phyloP scores from a whole-genome alignment of 2,113 vertebrate genomes.

The Hippocampus comes region DNA sequence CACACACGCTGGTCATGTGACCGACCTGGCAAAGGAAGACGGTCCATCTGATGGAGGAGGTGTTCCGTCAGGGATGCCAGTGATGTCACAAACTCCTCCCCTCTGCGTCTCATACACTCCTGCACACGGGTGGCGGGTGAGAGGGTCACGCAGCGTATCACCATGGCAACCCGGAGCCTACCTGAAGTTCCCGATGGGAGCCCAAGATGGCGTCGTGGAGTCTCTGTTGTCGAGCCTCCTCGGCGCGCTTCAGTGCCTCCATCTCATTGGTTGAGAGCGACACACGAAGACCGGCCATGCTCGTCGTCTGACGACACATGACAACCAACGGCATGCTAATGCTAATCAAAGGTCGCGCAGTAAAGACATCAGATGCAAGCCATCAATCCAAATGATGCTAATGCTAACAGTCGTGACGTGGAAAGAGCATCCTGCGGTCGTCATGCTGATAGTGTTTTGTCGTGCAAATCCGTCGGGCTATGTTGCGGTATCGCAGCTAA shows the following conservation, averaged over 20 bases:
- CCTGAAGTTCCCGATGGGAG: slow-evolving; percentile 46
- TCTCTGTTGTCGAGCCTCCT: slow-evolving; percentile 46
- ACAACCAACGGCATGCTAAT: not conserved
- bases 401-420: too few relatives aligned
- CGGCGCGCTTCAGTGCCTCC: slow-evolving; percentile 14
- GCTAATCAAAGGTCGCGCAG: not conserved
- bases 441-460: too few relatives aligned
- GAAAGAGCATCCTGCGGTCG: too few relatives aligned
- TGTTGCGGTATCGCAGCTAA: too few relatives aligned
- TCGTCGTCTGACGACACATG: not conserved
- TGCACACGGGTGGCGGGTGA: slow-evolving; percentile 8
- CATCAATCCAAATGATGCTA: not conserved
- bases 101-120: slow-evolving; percentile 32
- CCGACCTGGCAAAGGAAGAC: slow-evolving; percentile 22
- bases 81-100: slow-evolving; percentile 51
- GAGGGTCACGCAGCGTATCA: not conserved
- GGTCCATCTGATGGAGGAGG: slow-evolving; percentile 36
- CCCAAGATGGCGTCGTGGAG: slow-evolving; percentile 25
- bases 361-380: too few relatives aligned
- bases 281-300: slow-evolving; percentile 22
- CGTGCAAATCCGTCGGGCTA: too few relatives aligned
- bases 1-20: not conserved
- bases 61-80: slow-evolving; percentile 41
- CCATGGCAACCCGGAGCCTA: not conserved
- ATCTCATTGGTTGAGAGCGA: slow-evolving; percentile 24